Percentiles rank a stretch among this genome's conserved stretches.
These are phyloP conservation scores for Eueremaeus valkanovi DNA, from an alignment of 2,888 invertebrate genomes.

Conservation along the genomic window DNA sequence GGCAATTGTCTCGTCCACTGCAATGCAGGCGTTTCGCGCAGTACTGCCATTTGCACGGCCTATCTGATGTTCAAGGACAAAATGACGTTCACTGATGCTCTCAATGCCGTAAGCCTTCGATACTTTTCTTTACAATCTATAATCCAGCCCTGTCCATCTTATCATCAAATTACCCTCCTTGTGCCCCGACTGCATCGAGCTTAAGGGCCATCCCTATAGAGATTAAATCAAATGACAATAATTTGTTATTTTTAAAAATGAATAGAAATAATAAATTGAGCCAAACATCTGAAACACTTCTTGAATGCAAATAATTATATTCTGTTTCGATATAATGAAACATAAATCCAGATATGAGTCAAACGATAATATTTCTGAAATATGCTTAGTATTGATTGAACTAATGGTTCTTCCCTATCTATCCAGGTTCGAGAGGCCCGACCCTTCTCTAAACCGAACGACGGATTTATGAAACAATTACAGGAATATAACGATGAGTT, in stretches of 20 bases:
- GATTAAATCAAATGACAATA: too few relatives aligned
- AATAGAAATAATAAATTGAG: too few relatives aligned
- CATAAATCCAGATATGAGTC: not conserved
- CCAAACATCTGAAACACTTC: too few relatives aligned
- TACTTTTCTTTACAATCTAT: too few relatives aligned
- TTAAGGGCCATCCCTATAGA: too few relatives aligned
- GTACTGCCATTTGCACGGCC: conserved; percentile 52
- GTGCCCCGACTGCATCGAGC: too few relatives aligned
- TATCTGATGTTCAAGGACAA: conserved; percentile 51
- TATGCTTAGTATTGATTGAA: not conserved
- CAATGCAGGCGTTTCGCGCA: conserved; percentile 53
- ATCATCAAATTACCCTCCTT: too few relatives aligned
- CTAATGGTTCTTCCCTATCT: not conserved
- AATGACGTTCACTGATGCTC: conserved; percentile 50
- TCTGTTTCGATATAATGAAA: too few relatives aligned
- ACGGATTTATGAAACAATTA: conserved; percentile 52
- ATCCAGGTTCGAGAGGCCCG: conserved; percentile 50
- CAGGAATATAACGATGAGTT: conserved; percentile 48
- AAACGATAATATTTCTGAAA: not conserved
- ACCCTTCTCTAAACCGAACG: conserved; percentile 52
- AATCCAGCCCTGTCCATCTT: too few relatives aligned
- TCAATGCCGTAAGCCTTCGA: conserved; percentile 39
- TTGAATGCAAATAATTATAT: too few relatives aligned
- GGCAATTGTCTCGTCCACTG: conserved; percentile 53
- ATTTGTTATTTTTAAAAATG: too few relatives aligned